A percentile compares a stretch with the other conserved stretches of the same genome.
Evolutionary conservation across 37 sponge, comb jelly and placozoan genomes (phyloP).

Genomic region (Crambe crambe): DNA sequence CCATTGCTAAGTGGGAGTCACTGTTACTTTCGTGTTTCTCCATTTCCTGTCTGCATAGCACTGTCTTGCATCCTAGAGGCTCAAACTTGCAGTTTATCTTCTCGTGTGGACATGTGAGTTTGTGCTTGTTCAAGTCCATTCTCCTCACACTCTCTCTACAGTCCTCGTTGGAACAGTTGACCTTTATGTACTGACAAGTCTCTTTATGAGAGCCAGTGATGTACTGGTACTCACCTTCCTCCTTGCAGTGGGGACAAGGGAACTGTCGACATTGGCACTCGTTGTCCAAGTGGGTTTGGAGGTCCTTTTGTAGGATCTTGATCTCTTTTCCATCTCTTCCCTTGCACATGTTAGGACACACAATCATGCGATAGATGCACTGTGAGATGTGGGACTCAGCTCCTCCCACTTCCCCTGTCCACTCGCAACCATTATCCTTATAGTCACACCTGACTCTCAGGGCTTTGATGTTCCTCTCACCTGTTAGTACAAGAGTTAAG

Average conservation of each 20-base stretch:
- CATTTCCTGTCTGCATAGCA: neutral
- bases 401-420: conserved; percentile 22
- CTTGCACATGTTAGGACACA: conserved; percentile 27
- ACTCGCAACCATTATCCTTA: conserved; percentile 14
- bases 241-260: conserved; percentile 33
- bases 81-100: conserved; percentile 19
- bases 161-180: conserved; percentile 15
- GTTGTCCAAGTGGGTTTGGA: neutral
- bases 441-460: conserved; percentile 16
- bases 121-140: conserved; percentile 5
- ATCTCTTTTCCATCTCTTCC: neutral
- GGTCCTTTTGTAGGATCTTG: conserved; percentile 3
- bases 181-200: conserved; percentile 6
- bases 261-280: conserved; percentile 25
- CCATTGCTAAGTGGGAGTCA: neutral
- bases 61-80: conserved; percentile 12
- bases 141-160: neutral
- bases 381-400: neutral
- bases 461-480: conserved; percentile 14
- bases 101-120: neutral
- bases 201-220: conserved; percentile 18
- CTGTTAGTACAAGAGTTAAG: no score
- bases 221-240: conserved; percentile 13
- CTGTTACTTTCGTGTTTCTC: conserved; percentile 8
- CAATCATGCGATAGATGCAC: conserved; percentile 8